Evolutionary conservation across 2,888 invertebrate genomes (phyloP).

Genomic region (Hypomecis punctinalis): DNA sequence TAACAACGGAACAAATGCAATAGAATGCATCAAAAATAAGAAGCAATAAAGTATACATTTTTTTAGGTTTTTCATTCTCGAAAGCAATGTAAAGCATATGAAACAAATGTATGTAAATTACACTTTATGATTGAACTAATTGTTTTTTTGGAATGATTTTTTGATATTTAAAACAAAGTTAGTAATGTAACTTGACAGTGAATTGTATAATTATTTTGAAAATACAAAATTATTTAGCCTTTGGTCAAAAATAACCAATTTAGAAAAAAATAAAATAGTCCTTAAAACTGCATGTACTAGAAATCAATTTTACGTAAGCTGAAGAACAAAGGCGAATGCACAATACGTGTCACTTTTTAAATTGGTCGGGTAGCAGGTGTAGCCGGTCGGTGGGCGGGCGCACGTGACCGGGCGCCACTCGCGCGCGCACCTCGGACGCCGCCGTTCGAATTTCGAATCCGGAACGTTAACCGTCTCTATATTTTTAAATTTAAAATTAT

Average conservation of each 20-base stretch:
- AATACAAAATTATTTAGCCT: too few species aligned
- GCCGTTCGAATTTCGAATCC: slow-evolving; percentile 70
- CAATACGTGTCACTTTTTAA: slow-evolving; percentile 53
- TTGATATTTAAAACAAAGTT: too few species aligned
- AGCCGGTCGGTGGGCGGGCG: slow-evolving; percentile 60
- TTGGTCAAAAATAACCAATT: neutral
- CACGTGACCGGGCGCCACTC: slow-evolving; percentile 78
- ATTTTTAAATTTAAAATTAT: slow-evolving; percentile 59
- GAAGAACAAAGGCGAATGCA: slow-evolving; percentile 23
- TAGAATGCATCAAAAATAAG: too few species aligned
- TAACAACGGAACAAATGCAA: too few species aligned
- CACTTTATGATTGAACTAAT: too few species aligned
- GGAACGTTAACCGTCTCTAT: slow-evolving; percentile 65
- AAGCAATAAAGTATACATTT: too few species aligned
- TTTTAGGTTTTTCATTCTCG: too few species aligned
- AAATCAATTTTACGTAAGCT: neutral
- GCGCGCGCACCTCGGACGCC: slow-evolving; percentile 79
- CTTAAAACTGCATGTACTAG: neutral
- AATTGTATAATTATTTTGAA: too few species aligned
- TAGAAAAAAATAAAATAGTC: neutral
- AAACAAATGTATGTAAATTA: too few species aligned
- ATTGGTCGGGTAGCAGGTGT: slow-evolving; percentile 70
- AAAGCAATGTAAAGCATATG: too few species aligned
- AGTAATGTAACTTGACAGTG: too few species aligned
- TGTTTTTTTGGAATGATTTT: too few species aligned